Evolutionary conservation across 1,140 invertebrate species (phyloP), one percentile per base, ranked within the genome.

Genomic region (Drosophila pandora): DNA sequence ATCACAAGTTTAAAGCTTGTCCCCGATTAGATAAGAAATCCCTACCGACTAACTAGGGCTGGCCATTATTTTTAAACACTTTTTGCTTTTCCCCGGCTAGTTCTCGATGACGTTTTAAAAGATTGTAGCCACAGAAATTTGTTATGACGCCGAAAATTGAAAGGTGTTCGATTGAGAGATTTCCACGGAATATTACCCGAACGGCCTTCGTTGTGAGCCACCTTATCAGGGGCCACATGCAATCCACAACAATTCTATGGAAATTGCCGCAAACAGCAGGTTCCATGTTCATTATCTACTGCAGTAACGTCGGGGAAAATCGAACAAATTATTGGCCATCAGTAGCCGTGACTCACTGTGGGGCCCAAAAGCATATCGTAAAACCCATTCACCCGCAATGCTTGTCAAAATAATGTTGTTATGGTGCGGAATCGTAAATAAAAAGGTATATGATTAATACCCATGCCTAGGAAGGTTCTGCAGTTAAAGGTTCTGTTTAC

Each of bases 21-120:
- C 69, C 17, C 37, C 28, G 79, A 81, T 81, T 73, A 81, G 79
- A 81, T 81, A 69, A 64, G 37, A 53, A 76, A 73, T 67, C 67
- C n/a, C 48, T 53, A 78, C 43, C 43, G n/a, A 58, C 45, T 34
- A 61, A 73, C 47, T 64, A 60, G 60, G 58, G 58, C 65, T 61
- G 41, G 28, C 56, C 22, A 65, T 28, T 37, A 60, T 47, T 71
- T 43, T 64, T 39, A 63, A 58, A 63, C 22, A 63, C 28, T 43
- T 45, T 68, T 59, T 17, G 76, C 23, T 60, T 63, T 60, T 56
- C 63, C 34, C 50, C 30, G 48, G 54, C 39, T 43, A 13, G 32
- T 34, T 71, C 41, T 41, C 28, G 30, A 56, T 73, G 70, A 73
- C 70, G 70, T 63, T 63, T 62, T 9, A 5, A 39, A 22, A 72